These are phyloP conservation scores for Paramormyrops kingsleyae DNA, from an alignment of 2,113 vertebrate genomes.

Conservation along the genomic window DNA sequence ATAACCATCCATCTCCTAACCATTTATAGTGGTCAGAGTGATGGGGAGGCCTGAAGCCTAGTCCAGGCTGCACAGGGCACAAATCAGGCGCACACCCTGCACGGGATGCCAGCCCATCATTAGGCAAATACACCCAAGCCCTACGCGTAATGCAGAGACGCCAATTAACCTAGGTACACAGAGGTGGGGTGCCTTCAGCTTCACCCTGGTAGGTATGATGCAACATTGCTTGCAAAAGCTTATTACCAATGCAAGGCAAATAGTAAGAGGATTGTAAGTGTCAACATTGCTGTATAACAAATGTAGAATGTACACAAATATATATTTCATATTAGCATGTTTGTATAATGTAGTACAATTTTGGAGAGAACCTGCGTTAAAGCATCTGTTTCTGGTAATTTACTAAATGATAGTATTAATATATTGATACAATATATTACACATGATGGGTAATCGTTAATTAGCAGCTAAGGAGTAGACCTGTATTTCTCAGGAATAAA, in stretches of 20 bases:
- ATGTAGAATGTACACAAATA: background rate
- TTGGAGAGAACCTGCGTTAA: background rate
- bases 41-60: background rate
- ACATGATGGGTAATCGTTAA: background rate
- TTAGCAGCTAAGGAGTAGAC: background rate
- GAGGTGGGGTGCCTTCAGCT: background rate
- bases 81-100: background rate
- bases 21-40: background rate
- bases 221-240: background rate
- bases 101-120: background rate
- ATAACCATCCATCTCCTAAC: background rate
- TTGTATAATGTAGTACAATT: background rate
- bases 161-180: background rate
- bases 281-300: background rate
- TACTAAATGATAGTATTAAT: background rate
- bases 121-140: background rate
- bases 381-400: background rate
- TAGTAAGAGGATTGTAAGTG: background rate
- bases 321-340: background rate
- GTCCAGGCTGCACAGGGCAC: background rate
- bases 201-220: background rate
- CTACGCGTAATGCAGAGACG: background rate
- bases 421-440: background rate
- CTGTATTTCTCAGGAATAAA: background rate
- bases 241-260: background rate